Evolutionary conservation across 1,140 invertebrate genomes (phyloP).

Genomic region (Piezodorus guildinii): DNA sequence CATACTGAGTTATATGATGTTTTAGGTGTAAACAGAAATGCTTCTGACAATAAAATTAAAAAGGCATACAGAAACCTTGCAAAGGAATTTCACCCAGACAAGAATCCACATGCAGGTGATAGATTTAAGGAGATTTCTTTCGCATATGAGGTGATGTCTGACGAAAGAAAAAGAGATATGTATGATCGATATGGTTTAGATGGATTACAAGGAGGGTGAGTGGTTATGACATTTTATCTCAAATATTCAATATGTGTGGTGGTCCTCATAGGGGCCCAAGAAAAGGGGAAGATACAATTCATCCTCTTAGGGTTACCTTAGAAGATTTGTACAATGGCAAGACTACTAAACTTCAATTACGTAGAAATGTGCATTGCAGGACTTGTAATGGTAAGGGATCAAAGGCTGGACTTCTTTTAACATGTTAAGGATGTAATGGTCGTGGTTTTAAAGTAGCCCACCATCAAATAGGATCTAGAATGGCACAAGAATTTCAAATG

Average conservation of each 20-base stretch:
- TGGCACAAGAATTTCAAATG: slow-evolving; percentile 74
- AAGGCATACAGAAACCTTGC: slow-evolving; percentile 77
- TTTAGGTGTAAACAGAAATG: slow-evolving; percentile 61
- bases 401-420: slow-evolving; percentile 56
- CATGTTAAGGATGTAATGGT: slow-evolving; percentile 66
- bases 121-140: slow-evolving; percentile 83
- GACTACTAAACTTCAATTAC: slow-evolving; percentile 68
- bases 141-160: slow-evolving; percentile 72
- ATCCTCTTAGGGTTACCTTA: slow-evolving; percentile 59
- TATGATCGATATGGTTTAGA: slow-evolving; percentile 71
- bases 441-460: slow-evolving; percentile 57
- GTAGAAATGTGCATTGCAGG: slow-evolving; percentile 74
- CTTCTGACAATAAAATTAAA: slow-evolving; percentile 72
- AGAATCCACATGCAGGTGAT: slow-evolving; percentile 70
- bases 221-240: slow-evolving; percentile 49
- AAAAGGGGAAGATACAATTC: slow-evolving; percentile 40
- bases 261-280: slow-evolving; percentile 32
- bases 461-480: slow-evolving; percentile 60
- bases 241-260: slow-evolving; percentile 51
- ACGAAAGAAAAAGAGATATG: slow-evolving; percentile 50
- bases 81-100: slow-evolving; percentile 80
- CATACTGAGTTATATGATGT: slow-evolving; percentile 53
- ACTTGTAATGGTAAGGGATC: slow-evolving; percentile 69
- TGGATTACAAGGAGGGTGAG: slow-evolving; percentile 44
- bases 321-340: slow-evolving; percentile 88